Base-by-base conservation (phyloP, 1,140 invertebrate genomes). In the Anastrepha obliqua region DNA sequence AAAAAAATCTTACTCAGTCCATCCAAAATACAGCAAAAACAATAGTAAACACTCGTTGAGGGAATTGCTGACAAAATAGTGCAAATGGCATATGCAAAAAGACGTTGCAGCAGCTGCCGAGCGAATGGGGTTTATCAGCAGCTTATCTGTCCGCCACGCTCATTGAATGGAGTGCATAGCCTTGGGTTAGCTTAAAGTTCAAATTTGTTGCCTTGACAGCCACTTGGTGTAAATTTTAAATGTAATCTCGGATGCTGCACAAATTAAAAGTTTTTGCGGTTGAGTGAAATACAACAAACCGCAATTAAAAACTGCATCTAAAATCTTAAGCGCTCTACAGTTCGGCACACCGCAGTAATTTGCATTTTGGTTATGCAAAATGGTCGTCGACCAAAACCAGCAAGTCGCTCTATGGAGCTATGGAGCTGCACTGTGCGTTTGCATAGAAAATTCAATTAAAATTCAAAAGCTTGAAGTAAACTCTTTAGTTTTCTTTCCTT, bases 191-290 rank as follows among this genome's bases (percentile, higher is more conserved):
- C 70, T 51, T 74, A 17, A 74, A 74, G 70, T 15, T 67, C 20
- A 13, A 2, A 11, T 13, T 13, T 11, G 42, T 3, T 3, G 39
- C 39, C 11, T 17, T 47, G 67, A 55, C 13, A 47, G 74, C 51
- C 47, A 58, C 74, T 81, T 81, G 47, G 44, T 81, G 74, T 81
- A 55, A 29, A 81, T 55, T 81, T 81, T 81, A 55, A 81, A 81
- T 55, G 42, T 55, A 55, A 81, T 55, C 74, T 81, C 74, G 3
- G 8, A n/a, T 55, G 15, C 44, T 55, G 47, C 6, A 51, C 74
- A 81, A 81, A 81, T 81, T 20, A 55, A 81, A 81, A 81, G 74
- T 81, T 81, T 81, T 81, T 81, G 47, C n/a, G 74, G 74, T 81
- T 81, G 74, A 81, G 74, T 81, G 74, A 81, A 81, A 81, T 81